phyloP scores from a whole-genome alignment of 2,797 vertebrate species.

The Xiphophorus birchmanni region DNA sequence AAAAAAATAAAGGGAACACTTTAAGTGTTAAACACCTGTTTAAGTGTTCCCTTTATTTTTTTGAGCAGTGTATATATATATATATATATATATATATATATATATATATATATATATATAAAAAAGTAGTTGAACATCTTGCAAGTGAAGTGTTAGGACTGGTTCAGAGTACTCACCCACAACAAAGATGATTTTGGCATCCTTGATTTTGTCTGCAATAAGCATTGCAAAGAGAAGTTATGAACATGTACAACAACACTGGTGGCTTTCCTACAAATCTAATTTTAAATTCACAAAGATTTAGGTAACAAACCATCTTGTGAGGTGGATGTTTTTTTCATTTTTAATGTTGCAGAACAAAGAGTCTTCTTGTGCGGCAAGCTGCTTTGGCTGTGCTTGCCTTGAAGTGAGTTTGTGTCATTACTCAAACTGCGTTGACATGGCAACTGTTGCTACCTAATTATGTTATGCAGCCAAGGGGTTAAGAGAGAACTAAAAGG shows the following conservation, averaged over 20 bases:
- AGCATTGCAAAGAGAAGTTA: conserved; percentile 19
- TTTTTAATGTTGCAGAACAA: conserved; percentile 20
- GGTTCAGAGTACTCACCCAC: conserved; percentile 88
- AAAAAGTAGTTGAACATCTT: neutral
- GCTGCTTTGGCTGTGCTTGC: conserved; percentile 20
- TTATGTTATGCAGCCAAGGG: conserved; percentile 12
- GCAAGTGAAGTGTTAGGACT: neutral
- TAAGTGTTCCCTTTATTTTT: too few relatives aligned
- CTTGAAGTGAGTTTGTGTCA: conserved; percentile 29
- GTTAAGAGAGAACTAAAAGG: conserved; percentile 7
- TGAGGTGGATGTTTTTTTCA: conserved; percentile 33
- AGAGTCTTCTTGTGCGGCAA: neutral
- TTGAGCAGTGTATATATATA: too few relatives aligned
- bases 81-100: too few relatives aligned
- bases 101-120: neutral
- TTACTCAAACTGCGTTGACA: conserved; percentile 51
- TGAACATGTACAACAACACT: neutral
- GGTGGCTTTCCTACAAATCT: neutral
- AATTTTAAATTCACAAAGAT: neutral
- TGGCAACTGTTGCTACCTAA: conserved; percentile 65
- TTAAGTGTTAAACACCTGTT: too few relatives aligned
- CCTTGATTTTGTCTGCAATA: conserved; percentile 92
- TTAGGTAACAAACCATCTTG: conserved; percentile 50
- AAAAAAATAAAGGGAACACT: too few relatives aligned
- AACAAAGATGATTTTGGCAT: conserved; percentile 97